These are phyloP conservation scores for Yponomeuta cagnagella DNA, from an alignment of 2,888 invertebrate species.

Conservation along the genomic window DNA sequence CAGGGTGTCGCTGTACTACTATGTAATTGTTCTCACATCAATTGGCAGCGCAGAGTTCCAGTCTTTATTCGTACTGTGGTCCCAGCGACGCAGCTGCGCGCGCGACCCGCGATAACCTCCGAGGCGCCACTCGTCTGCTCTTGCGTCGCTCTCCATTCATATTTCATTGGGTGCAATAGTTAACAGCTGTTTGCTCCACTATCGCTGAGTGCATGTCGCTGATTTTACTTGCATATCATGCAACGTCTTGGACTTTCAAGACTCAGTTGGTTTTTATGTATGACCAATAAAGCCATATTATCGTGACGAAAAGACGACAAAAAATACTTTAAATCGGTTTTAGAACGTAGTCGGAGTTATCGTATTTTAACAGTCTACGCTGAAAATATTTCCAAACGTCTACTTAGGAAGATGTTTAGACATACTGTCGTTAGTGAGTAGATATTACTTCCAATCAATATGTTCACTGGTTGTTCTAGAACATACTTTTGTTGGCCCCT, in stretches of 20 bases:
- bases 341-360: no score
- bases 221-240: constrained; percentile 27
- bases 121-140: constrained; percentile 52
- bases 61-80: no score
- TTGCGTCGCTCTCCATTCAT: constrained; percentile 20
- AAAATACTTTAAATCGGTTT: no score
- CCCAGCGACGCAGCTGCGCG: constrained; percentile 20
- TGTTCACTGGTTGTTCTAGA: no score
- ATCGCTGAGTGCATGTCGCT: constrained; percentile 42
- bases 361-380: no score
- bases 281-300: no score
- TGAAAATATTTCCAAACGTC: no score
- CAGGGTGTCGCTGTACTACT: neutral
- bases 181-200: constrained; percentile 52
- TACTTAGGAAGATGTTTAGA: no score
- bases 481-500: no score
- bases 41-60: constrained; percentile 2
- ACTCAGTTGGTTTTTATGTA: neutral
- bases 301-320: no score
- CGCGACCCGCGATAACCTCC: constrained; percentile 62
- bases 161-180: constrained; percentile 16
- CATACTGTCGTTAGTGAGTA: no score
- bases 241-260: neutral
- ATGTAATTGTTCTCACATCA: neutral
- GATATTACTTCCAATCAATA: no score